Percentiles rank a stretch among this genome's conserved stretches.
phyloP scores from a whole-genome alignment of 2,797 vertebrate genomes.

The Falco cherrug region DNA sequence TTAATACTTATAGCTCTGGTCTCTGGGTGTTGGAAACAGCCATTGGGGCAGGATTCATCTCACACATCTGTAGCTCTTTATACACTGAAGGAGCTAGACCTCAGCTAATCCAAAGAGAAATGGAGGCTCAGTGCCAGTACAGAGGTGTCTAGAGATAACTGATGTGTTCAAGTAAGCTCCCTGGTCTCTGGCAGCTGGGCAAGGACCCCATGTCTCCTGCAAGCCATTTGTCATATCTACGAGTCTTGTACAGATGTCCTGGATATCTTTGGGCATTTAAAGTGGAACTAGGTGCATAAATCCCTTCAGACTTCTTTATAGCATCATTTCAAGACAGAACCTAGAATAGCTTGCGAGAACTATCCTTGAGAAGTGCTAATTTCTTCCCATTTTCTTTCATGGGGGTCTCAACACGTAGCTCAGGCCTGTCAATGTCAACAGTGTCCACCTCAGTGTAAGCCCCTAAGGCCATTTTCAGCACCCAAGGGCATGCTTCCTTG shows the following conservation, averaged over 20 bases:
- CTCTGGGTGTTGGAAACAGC: not conserved
- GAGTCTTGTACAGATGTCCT: not conserved
- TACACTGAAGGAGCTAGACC: not conserved
- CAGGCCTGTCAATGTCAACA: not conserved
- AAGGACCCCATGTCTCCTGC: not conserved
- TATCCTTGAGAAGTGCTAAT: not conserved
- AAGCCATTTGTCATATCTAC: not conserved
- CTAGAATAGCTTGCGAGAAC: not conserved
- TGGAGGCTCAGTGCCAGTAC: not conserved
- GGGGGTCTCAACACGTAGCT: not conserved
- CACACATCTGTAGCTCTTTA: not conserved
- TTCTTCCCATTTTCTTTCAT: not conserved
- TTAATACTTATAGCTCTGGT: not conserved
- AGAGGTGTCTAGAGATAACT: not conserved
- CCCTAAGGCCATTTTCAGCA: not conserved
- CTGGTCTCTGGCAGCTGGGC: not conserved
- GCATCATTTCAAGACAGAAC: not conserved
- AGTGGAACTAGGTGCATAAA: not conserved
- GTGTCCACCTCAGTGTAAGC: accelerated
- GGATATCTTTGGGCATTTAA: not conserved
- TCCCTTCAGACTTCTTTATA: not conserved
- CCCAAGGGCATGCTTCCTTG: not conserved
- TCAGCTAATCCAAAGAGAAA: not conserved
- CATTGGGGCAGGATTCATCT: not conserved
- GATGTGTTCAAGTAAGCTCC: not conserved